Evolutionary conservation across 2,797 vertebrate genomes (phyloP).

Genomic region (Gymnodraco acuticeps): DNA sequence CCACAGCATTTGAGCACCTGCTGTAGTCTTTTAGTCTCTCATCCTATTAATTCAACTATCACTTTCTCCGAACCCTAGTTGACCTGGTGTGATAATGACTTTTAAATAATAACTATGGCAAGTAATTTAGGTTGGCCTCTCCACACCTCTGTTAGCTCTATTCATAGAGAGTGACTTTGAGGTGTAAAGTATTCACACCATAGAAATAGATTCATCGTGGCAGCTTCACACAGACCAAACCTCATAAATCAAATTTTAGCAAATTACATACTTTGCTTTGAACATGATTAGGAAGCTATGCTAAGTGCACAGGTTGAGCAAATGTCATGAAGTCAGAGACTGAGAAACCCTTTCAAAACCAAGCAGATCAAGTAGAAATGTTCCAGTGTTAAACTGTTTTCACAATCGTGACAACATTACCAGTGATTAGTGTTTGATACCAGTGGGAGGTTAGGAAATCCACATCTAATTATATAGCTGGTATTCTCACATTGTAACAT

Average conservation of each 20-base stretch:
- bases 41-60: no score
- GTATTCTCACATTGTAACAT: neutral
- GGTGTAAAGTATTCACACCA: constrained; percentile 72
- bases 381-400: neutral
- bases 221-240: constrained; percentile 45
- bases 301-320: constrained; percentile 1
- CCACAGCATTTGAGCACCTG: no score
- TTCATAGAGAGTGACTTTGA: constrained; percentile 67
- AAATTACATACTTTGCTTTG: constrained; percentile 19
- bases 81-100: no score
- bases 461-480: constrained; percentile 1
- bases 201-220: constrained; percentile 74
- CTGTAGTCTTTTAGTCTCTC: no score
- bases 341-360: neutral
- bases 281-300: constrained; percentile 10
- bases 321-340: constrained; percentile 9
- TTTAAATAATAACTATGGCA: no score
- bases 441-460: neutral
- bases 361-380: neutral
- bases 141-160: constrained; percentile 36
- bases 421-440: neutral
- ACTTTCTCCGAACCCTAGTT: no score
- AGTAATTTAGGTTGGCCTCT: no score
- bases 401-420: constrained; percentile 3
- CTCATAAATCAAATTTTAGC: constrained; percentile 46